phyloP scores from a whole-genome alignment of 1,140 invertebrate species.

The Idris sp. region DNA sequence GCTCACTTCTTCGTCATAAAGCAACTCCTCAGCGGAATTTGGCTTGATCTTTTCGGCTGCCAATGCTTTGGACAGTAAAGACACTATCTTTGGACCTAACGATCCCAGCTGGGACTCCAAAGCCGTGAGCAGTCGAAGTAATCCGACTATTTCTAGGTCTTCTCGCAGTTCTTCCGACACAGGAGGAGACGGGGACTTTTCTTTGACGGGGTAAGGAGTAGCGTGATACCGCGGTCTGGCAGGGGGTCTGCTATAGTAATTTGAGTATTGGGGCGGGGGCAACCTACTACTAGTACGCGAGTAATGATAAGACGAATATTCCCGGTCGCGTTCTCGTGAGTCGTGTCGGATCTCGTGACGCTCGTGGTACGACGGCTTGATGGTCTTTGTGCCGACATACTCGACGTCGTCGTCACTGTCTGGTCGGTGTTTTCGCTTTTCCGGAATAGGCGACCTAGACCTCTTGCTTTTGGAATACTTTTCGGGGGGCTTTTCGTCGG shows the following conservation, averaged over 20 bases:
- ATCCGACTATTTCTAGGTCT: slow-evolving; percentile 80
- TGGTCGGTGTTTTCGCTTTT: slow-evolving; percentile 65
- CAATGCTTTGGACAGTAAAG: slow-evolving; percentile 85
- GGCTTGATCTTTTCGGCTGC: slow-evolving; percentile 86
- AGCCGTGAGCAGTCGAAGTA: slow-evolving; percentile 86
- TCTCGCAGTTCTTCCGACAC: slow-evolving; percentile 70
- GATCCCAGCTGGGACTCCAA: slow-evolving; percentile 89
- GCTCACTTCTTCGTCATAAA: slow-evolving; percentile 84
- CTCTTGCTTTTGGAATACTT: slow-evolving; percentile 59
- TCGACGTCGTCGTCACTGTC: slow-evolving; percentile 77
- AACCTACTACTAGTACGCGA: slow-evolving; percentile 61
- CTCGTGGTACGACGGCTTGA: slow-evolving; percentile 67
- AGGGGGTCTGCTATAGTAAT: slow-evolving; percentile 64
- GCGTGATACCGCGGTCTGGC: slow-evolving; percentile 70
- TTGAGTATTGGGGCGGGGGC: slow-evolving; percentile 28
- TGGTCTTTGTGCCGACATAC: slow-evolving; percentile 73
- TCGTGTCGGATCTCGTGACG: slow-evolving; percentile 60
- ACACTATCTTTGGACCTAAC: slow-evolving; percentile 86
- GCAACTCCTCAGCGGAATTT: slow-evolving; percentile 85
- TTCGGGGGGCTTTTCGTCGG: slow-evolving; percentile 72
- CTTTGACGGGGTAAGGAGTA: slow-evolving; percentile 68
- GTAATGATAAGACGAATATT: slow-evolving; percentile 68
- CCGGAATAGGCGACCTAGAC: slow-evolving; percentile 41
- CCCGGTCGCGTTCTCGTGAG: slow-evolving; percentile 56
- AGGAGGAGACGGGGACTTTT: slow-evolving; percentile 69